Percentiles rank a stretch among this genome's conserved stretches.
Conservation (phyloP, 2,113 vertebrate species). For the Enhydra lutris region DNA sequence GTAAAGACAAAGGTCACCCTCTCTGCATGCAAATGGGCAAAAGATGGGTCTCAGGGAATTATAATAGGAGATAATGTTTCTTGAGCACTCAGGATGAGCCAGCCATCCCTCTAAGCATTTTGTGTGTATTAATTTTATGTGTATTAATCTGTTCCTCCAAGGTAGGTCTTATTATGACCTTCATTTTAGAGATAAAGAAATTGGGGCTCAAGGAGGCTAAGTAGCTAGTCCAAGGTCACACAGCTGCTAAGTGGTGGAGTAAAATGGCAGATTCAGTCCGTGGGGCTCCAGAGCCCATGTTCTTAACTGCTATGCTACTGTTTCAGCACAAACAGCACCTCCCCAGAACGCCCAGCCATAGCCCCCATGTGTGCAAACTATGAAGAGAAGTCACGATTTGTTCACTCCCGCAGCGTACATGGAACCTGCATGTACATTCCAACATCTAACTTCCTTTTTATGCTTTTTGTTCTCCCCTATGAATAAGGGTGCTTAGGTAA, state of each 20-base stretch:
- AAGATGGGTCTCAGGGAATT: not conserved
- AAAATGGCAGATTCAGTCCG: not conserved
- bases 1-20: not conserved
- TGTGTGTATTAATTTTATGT: not conserved
- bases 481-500: not conserved
- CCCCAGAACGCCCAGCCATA: not conserved
- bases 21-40: not conserved
- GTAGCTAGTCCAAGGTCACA: not conserved
- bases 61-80: not conserved
- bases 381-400: not conserved
- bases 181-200: not conserved
- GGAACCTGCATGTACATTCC: not conserved
- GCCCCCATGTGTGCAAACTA: too few species aligned
- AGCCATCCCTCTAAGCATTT: not conserved
- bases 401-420: not conserved
- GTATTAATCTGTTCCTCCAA: not conserved
- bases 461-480: not conserved
- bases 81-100: not conserved
- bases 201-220: not conserved
- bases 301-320: not conserved
- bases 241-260: not conserved
- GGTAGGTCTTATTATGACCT: not conserved
- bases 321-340: not conserved
- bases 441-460: not conserved
- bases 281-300: not conserved